Evolutionary conservation across 2,113 vertebrate genomes (phyloP).

Genomic region (Corapipo altera): DNA sequence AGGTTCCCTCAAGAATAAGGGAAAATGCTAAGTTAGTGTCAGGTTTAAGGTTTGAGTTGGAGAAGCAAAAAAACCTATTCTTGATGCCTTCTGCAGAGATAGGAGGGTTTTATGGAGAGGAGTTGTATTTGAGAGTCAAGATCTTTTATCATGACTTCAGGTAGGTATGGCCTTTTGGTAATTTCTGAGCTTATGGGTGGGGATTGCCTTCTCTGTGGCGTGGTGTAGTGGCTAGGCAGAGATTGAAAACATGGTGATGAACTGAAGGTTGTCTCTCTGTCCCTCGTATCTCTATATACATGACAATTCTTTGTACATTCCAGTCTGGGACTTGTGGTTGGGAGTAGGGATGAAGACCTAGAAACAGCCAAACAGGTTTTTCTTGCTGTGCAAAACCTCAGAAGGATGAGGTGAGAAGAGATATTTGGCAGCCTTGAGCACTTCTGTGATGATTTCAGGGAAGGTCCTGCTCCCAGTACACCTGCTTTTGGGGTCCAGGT

Average conservation of each 20-base stretch:
- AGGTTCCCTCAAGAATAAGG: not conserved
- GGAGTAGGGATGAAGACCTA: not conserved
- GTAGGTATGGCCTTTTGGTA: not conserved
- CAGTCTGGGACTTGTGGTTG: not conserved
- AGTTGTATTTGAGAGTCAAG: not conserved
- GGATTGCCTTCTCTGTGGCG: not conserved
- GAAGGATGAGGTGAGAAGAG: not conserved
- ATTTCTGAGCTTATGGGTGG: not conserved
- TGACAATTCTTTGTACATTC: not conserved
- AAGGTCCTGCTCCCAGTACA: not conserved
- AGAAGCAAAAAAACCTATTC: not conserved
- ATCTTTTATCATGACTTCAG: not conserved
- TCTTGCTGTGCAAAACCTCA: not conserved
- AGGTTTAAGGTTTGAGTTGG: not conserved
- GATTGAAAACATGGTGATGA: not conserved
- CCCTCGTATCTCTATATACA: not conserved
- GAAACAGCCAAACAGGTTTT: not conserved
- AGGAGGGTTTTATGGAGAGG: not conserved
- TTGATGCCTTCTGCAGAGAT: not conserved
- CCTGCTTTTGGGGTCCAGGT: not conserved
- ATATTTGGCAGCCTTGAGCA: rapidly evolving
- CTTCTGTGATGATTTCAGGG: not conserved
- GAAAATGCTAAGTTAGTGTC: not conserved
- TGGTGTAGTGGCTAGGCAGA: not conserved
- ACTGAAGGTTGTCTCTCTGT: not conserved